phyloP scores from a whole-genome alignment of 2,888 invertebrate species.

The Labia minor region DNA sequence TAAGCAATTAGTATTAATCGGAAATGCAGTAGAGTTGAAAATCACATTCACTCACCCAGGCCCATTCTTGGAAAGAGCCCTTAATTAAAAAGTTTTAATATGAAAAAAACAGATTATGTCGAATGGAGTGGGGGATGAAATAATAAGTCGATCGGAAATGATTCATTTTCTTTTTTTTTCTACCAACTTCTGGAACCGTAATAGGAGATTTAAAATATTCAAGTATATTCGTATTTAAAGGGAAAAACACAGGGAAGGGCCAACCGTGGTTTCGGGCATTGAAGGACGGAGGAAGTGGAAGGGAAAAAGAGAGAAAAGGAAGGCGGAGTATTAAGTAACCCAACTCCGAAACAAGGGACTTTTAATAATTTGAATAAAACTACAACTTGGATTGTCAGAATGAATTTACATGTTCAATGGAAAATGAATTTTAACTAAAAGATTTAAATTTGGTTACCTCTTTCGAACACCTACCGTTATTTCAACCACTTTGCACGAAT shows the following conservation, averaged over 20 bases:
- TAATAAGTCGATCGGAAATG: slow-evolving; percentile 7
- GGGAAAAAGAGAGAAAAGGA: background rate
- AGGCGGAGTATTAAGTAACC: slow-evolving; percentile 7
- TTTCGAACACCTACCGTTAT: background rate
- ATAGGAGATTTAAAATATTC: background rate
- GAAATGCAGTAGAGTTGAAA: slow-evolving; percentile 1
- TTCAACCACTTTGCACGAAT: no score
- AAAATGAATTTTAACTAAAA: slow-evolving; percentile 13
- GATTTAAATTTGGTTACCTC: slow-evolving; percentile 13
- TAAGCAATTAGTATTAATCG: slow-evolving; percentile 13
- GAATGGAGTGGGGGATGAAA: background rate
- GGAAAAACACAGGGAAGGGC: background rate
- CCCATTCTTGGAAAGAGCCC: background rate
- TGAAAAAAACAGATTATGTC: background rate
- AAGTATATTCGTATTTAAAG: background rate
- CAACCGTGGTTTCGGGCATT: no score
- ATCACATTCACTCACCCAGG: background rate
- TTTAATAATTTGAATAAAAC: slow-evolving; percentile 9
- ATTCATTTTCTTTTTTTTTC: background rate
- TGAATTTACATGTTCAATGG: slow-evolving; percentile 13
- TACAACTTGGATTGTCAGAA: background rate
- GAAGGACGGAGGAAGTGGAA: no score
- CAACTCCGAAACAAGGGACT: slow-evolving; percentile 7
- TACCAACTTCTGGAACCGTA: no score
- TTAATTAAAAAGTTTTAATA: slow-evolving; percentile 13